Evolutionary conservation across 2,797 vertebrate species (phyloP).

Genomic region (Lemur catta): DNA sequence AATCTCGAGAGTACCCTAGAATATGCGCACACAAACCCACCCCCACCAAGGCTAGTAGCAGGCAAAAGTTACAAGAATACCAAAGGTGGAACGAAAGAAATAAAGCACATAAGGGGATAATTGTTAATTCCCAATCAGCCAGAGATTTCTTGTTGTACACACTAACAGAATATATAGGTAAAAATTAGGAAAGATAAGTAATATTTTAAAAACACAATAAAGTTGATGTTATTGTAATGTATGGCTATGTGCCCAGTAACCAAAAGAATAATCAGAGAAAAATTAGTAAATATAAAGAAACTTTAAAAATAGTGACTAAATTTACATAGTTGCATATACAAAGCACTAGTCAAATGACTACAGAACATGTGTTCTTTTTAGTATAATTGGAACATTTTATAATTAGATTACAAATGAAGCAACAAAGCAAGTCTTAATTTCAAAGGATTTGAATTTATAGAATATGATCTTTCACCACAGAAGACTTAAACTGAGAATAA

Average conservation of each 20-base stretch:
- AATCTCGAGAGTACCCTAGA: not conserved
- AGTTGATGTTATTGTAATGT: not conserved
- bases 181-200: not conserved
- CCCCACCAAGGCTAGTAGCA: not conserved
- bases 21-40: not conserved
- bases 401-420: not conserved
- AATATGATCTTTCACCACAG: not conserved
- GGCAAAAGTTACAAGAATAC: not conserved
- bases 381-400: not conserved
- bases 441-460: not conserved
- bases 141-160: not conserved
- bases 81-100: not conserved
- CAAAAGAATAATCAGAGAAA: not conserved
- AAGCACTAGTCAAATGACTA: not conserved
- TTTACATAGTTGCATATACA: not conserved
- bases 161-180: not conserved
- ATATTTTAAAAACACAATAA: not conserved
- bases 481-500: not conserved
- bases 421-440: not conserved
- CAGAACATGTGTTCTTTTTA: not conserved
- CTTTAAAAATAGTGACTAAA: not conserved
- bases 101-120: not conserved
- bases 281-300: not conserved
- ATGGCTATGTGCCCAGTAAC: not conserved
- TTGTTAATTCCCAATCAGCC: not conserved